Evolutionary conservation across 2,113 vertebrate species (phyloP).

Genomic region (Cnemophilus loriae): DNA sequence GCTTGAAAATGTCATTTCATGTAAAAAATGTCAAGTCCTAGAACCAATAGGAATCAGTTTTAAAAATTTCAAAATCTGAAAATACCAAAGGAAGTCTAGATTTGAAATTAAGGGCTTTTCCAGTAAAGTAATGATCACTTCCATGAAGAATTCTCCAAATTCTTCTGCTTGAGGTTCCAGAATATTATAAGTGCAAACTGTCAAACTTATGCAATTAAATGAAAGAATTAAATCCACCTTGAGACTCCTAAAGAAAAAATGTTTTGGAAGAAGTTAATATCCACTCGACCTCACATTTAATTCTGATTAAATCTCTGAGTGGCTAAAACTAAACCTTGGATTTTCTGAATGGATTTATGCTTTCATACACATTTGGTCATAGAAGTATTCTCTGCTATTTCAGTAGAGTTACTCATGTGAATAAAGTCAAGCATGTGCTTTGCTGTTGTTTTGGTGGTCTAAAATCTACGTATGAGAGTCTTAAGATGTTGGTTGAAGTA

Average conservation of each 20-base stretch:
- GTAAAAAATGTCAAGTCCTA: not conserved
- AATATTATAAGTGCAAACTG: not conserved
- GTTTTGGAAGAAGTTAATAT: not conserved
- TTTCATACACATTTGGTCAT: not conserved
- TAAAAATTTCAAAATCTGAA: not conserved
- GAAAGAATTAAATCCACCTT: not conserved
- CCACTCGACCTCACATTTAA: not conserved
- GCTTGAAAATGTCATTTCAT: not conserved
- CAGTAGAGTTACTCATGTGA: not conserved
- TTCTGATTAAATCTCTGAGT: not conserved
- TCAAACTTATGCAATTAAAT: not conserved
- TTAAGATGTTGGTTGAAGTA: not conserved
- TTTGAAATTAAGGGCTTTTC: not conserved
- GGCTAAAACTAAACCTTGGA: not conserved
- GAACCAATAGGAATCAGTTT: not conserved
- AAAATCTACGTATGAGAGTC: not conserved
- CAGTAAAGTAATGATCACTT: not conserved
- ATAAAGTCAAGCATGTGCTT: not conserved
- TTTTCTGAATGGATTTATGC: not conserved
- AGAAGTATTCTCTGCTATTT: not conserved
- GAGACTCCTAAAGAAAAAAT: not conserved
- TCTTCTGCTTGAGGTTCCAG: not conserved
- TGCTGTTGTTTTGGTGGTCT: not conserved
- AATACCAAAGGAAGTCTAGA: not conserved
- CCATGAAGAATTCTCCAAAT: not conserved